A percentile compares a stretch with the other conserved stretches of the same genome.
Conservation (phyloP, 2,113 vertebrate genomes). For the Hyla sarda region DNA sequence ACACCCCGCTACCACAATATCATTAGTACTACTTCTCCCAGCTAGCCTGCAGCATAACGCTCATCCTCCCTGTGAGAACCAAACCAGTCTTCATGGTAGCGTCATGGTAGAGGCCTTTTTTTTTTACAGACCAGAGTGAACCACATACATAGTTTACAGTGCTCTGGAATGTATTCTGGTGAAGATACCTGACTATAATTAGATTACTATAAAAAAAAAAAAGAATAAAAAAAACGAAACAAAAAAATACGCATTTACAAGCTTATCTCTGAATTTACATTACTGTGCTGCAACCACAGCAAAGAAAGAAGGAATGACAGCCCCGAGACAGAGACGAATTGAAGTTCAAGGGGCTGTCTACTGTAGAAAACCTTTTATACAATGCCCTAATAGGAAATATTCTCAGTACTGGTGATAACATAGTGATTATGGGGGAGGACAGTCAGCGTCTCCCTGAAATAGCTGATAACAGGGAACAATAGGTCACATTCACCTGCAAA, state of each 20-base stretch:
- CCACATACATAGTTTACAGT: background rate
- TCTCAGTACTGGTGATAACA: background rate
- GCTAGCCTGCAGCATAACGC: too few species aligned
- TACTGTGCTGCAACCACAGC: background rate
- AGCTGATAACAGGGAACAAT: background rate
- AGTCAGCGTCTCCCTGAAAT: background rate
- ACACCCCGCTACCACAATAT: too few species aligned
- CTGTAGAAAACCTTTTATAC: background rate
- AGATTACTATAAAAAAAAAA: background rate
- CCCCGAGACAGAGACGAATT: background rate
- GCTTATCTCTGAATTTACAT: background rate
- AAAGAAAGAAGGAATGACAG: background rate
- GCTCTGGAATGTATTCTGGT: background rate
- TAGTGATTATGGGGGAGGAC: background rate
- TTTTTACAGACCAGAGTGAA: too few species aligned
- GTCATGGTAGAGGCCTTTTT: too few species aligned
- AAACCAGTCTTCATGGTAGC: too few species aligned
- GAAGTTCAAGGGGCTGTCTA: background rate
- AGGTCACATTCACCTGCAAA: background rate
- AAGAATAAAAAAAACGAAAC: background rate
- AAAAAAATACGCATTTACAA: background rate
- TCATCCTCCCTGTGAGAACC: too few species aligned
- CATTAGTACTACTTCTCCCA: too few species aligned
- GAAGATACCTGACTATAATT: background rate
- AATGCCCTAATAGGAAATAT: background rate